A percentile compares a stretch with the other conserved stretches of the same genome.
These are phyloP conservation scores for Nycticebus coucang DNA, from an alignment of 2,113 vertebrate genomes.

Conservation along the genomic window DNA sequence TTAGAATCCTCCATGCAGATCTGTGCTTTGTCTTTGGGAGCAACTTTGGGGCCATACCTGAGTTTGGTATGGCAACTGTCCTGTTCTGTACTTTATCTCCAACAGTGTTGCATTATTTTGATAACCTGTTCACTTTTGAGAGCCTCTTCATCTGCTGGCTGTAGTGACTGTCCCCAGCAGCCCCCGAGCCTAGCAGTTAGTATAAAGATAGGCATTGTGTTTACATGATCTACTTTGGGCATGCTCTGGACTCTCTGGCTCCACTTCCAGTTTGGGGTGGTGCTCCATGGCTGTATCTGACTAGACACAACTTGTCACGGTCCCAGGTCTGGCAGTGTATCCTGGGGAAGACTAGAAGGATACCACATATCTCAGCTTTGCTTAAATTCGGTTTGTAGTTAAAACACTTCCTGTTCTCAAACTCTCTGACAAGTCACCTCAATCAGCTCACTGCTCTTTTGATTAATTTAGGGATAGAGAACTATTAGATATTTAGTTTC, in stretches of 20 bases:
- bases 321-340: not conserved
- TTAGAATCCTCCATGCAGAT: not conserved
- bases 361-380: not conserved
- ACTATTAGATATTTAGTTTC: not conserved
- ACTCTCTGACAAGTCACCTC: not conserved
- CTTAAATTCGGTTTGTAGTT: not conserved
- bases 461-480: not conserved
- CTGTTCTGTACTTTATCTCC: not conserved
- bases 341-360: not conserved
- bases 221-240: not conserved
- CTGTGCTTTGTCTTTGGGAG: not conserved
- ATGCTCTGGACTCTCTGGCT: not conserved
- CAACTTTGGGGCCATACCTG: not conserved
- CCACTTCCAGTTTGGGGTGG: not conserved
- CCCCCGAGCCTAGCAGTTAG: not conserved
- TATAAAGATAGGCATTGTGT: not conserved
- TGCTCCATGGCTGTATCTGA: not conserved
- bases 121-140: not conserved
- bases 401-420: conserved; percentile 29
- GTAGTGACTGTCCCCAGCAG: not conserved
- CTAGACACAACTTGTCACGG: not conserved
- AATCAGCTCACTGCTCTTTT: not conserved
- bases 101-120: conserved; percentile 6
- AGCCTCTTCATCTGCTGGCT: not conserved
- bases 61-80: not conserved